These are phyloP conservation scores for Oceanodroma leucorhoa DNA, from an alignment of 2,797 vertebrate species.

Conservation along the genomic window DNA sequence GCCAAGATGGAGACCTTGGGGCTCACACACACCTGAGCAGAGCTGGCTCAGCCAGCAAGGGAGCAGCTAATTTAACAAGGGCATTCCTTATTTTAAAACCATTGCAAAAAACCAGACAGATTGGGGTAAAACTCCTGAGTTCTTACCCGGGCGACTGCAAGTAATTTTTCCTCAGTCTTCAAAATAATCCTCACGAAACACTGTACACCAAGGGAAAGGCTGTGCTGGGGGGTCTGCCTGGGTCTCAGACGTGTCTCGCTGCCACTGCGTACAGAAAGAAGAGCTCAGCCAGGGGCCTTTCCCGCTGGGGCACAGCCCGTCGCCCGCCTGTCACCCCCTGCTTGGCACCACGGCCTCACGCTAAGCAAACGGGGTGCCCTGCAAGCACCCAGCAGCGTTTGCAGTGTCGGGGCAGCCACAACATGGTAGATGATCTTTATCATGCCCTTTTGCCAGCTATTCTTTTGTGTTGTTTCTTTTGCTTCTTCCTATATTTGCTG, in stretches of 20 bases:
- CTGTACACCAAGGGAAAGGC: neutral
- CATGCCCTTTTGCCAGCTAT: neutral
- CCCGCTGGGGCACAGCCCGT: rapidly evolving
- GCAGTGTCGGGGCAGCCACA: neutral
- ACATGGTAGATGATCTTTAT: neutral
- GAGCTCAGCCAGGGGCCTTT: neutral
- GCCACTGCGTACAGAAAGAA: neutral
- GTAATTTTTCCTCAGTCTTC: constrained; percentile 55
- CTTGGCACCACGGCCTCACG: neutral
- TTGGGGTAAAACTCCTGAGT: neutral
- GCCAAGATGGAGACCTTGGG: neutral
- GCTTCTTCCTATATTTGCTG: neutral
- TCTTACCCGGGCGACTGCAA: neutral
- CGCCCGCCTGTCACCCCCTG: rapidly evolving
- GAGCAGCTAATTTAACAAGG: neutral
- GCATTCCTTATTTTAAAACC: neutral
- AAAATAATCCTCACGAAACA: neutral
- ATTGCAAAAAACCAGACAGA: neutral
- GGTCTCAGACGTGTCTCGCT: neutral
- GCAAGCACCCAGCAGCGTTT: neutral
- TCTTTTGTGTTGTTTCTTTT: neutral
- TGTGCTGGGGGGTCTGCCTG: neutral
- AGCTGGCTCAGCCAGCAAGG: neutral
- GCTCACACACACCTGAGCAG: neutral
- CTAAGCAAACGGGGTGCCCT: neutral